Conservation (phyloP, 2,113 vertebrate species). For the Micronisus gabar region DNA sequence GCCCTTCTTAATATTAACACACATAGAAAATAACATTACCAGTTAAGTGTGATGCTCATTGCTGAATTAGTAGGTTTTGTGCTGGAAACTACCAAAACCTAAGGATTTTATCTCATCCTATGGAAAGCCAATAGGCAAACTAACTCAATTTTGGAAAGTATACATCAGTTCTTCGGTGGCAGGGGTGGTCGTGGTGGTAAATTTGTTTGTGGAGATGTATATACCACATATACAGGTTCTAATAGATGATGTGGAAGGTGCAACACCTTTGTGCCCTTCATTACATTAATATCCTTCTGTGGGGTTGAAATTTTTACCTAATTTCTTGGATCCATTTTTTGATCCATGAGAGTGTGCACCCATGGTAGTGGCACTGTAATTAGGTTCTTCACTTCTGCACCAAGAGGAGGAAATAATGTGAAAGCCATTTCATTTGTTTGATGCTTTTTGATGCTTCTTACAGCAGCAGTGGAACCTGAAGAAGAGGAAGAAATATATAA, state of each 20-base stretch:
- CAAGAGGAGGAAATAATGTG: background rate
- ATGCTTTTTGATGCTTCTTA: background rate
- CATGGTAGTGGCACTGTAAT: background rate
- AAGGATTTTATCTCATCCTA: background rate
- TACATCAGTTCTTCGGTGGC: background rate
- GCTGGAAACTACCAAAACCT: background rate
- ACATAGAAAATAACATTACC: fast-evolving
- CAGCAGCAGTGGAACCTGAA: background rate
- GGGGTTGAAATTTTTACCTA: background rate
- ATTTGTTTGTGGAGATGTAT: background rate
- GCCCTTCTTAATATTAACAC: background rate
- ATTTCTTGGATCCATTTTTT: background rate
- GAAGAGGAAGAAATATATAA: background rate
- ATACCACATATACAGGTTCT: background rate
- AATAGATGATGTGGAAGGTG: background rate
- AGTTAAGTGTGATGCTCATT: background rate
- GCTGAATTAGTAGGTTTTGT: background rate
- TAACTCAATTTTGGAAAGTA: background rate
- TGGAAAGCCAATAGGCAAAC: background rate
- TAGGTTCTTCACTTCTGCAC: background rate
- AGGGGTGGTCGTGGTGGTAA: fast-evolving
- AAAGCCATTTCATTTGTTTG: conserved; percentile 16
- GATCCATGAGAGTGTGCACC: background rate
- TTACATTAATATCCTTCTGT: background rate
- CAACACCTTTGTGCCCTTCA: background rate